Evolutionary conservation across 2,113 vertebrate genomes (phyloP).

Genomic region (Meleagris gallopavo): DNA sequence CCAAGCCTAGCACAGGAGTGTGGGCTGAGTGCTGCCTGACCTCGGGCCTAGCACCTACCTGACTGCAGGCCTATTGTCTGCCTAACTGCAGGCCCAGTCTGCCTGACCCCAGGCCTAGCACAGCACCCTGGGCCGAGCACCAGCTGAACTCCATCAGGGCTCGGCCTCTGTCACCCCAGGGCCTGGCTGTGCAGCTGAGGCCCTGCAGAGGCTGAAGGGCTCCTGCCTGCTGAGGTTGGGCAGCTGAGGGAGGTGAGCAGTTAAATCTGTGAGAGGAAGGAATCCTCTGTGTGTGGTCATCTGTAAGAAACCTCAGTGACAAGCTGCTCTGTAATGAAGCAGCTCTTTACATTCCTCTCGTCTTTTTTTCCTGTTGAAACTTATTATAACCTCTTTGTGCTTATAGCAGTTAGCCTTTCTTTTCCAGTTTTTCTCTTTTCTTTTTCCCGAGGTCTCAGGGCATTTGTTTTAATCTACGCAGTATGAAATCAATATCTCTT

Average conservation of each 20-base stretch:
- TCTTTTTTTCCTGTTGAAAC: rapidly evolving
- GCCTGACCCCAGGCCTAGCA: too few species aligned
- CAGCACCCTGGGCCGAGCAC: too few species aligned
- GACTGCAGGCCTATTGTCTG: too few species aligned
- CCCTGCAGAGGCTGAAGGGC: not conserved
- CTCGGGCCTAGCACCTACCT: too few species aligned
- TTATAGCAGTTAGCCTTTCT: not conserved
- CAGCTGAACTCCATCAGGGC: too few species aligned
- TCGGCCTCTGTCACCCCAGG: not conserved
- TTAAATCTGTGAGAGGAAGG: not conserved
- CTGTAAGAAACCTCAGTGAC: not conserved
- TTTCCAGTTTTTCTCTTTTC: not conserved
- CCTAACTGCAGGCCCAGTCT: too few species aligned
- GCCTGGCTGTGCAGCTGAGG: too few species aligned
- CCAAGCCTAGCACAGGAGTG: too few species aligned
- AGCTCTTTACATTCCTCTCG: not conserved
- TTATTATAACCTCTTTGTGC: rapidly evolving
- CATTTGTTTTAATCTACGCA: not conserved
- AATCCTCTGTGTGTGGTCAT: not conserved
- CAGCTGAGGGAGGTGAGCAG: too few species aligned
- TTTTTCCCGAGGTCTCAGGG: not conserved
- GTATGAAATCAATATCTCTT: not conserved
- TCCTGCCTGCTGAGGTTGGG: too few species aligned
- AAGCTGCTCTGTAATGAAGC: not conserved
- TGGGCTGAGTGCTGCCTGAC: too few species aligned